phyloP scores from a whole-genome alignment of 2,797 vertebrate genomes.

The Galaxias olidus region DNA sequence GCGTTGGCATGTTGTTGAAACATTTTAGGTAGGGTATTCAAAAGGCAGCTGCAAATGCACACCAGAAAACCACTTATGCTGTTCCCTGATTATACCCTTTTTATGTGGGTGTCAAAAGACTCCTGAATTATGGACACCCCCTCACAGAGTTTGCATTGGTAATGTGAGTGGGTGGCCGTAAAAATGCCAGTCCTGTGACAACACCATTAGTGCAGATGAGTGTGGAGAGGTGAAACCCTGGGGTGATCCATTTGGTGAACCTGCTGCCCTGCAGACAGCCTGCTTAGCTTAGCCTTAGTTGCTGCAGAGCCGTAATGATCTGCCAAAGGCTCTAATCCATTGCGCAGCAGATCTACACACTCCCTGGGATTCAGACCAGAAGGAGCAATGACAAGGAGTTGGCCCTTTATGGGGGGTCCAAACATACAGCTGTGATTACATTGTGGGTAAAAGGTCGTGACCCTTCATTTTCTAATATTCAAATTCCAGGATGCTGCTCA shows the following conservation, averaged over 20 bases:
- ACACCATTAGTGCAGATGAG: constrained; percentile 67
- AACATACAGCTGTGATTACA: constrained; percentile 37
- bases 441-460: too few species aligned
- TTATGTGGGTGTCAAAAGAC: constrained; percentile 34
- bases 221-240: constrained; percentile 48
- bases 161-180: constrained; percentile 47
- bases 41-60: too few species aligned
- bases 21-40: neutral
- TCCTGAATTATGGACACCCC: constrained; percentile 45
- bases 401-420: too few species aligned
- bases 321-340: constrained; percentile 51
- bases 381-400: neutral
- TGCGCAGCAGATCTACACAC: constrained; percentile 16
- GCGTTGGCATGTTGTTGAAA: neutral
- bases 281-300: constrained; percentile 39
- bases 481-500: too few species aligned
- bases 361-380: neutral
- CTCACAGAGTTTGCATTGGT: constrained; percentile 49
- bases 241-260: constrained; percentile 46
- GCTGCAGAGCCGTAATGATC: constrained; percentile 56
- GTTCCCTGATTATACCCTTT: constrained; percentile 29
- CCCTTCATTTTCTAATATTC: too few species aligned
- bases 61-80: constrained; percentile 16
- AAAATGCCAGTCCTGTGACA: constrained; percentile 53
- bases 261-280: constrained; percentile 35